Percentiles rank a stretch among this genome's conserved stretches.
phyloP scores from a whole-genome alignment of 1,140 invertebrate species.

The Scaptomyza montana region DNA sequence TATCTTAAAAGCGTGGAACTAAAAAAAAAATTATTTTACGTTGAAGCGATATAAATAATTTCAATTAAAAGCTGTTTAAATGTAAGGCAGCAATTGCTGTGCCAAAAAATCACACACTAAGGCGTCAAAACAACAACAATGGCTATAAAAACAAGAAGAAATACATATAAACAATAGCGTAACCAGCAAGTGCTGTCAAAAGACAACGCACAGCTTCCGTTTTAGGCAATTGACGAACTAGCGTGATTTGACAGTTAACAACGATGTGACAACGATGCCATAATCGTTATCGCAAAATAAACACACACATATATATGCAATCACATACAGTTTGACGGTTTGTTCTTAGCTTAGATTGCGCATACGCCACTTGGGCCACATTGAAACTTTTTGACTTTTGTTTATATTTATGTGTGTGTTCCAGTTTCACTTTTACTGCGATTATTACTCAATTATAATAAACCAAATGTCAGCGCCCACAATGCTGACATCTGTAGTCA shows the following conservation, averaged over 20 bases:
- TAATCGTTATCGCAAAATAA: conserved; percentile 47
- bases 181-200: conserved; percentile 34
- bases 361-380: conserved; percentile 45
- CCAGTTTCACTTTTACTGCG: conserved; percentile 36
- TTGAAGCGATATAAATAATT: no score
- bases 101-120: conserved; percentile 15
- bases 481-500: conserved; percentile 47
- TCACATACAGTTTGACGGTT: not conserved
- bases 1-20: no score
- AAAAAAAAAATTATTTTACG: no score
- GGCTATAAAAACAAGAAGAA: not conserved
- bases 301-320: not conserved
- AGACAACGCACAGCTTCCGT: conserved; percentile 72
- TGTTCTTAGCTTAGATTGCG: conserved; percentile 50
- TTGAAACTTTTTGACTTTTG: no score
- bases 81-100: conserved; percentile 46
- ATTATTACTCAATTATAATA: conserved; percentile 28
- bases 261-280: conserved; percentile 66
- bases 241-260: conserved; percentile 37
- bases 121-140: conserved; percentile 17
- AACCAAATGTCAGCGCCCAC: conserved; percentile 55
- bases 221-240: conserved; percentile 48
- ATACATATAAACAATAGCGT: conserved; percentile 28
- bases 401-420: conserved; percentile 6
- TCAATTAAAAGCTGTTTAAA: conserved; percentile 46